Evolutionary conservation across 2,888 invertebrate genomes (phyloP).

Genomic region (Artemia sinica): DNA sequence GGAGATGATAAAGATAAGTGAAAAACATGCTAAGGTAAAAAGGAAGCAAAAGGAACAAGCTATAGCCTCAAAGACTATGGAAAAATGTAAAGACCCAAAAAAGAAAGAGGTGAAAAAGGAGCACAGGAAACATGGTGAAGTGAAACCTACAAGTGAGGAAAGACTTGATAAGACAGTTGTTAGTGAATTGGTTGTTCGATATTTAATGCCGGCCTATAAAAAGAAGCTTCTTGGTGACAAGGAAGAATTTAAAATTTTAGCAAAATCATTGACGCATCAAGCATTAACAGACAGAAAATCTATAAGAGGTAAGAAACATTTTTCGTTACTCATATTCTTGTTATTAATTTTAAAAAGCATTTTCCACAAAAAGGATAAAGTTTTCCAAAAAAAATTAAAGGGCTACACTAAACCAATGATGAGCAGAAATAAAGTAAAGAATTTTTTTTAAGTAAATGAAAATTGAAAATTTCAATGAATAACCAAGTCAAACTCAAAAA

Average conservation of each 20-base stretch:
- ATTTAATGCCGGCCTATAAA: slow-evolving; percentile 53
- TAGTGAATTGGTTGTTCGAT: slow-evolving; percentile 46
- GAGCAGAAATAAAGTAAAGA: too few species aligned
- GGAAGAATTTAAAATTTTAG: slow-evolving; percentile 51
- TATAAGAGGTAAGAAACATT: too few species aligned
- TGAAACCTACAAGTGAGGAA: slow-evolving; percentile 31
- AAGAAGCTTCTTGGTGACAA: slow-evolving; percentile 47
- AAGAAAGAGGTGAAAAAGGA: background rate
- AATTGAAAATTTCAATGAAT: too few species aligned
- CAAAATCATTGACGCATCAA: slow-evolving; percentile 48
- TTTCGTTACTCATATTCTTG: too few species aligned
- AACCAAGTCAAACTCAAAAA: too few species aligned
- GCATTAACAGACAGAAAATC: background rate
- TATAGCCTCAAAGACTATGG: slow-evolving; percentile 9
- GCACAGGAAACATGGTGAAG: background rate
- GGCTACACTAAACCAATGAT: too few species aligned
- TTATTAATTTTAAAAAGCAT: too few species aligned
- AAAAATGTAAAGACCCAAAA: background rate
- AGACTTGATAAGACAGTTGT: slow-evolving; percentile 36
- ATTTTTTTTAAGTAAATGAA: too few species aligned
- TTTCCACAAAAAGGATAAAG: too few species aligned
- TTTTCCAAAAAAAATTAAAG: too few species aligned
- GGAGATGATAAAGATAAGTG: background rate
- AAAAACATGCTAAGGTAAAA: background rate
- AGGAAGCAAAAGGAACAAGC: background rate